A percentile compares a stretch with the other conserved stretches of the same genome.
Conservation (phyloP, 2,888 invertebrate species). For the Encarsia formosa region DNA sequence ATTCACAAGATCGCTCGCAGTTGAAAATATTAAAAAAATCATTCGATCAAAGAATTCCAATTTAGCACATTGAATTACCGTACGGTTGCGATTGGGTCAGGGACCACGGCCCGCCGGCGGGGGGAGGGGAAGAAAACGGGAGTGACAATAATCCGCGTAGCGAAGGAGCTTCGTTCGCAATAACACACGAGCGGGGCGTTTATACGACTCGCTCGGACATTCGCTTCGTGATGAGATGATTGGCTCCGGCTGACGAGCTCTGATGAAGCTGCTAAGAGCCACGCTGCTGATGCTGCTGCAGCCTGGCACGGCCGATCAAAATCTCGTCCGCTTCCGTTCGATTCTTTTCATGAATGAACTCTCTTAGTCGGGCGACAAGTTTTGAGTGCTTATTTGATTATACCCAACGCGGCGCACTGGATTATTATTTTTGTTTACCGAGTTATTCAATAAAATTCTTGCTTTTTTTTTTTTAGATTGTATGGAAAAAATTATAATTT, state of each 20-base stretch:
- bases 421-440: too few relatives aligned
- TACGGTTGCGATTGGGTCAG: background rate
- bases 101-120: background rate
- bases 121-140: background rate
- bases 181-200: too few relatives aligned
- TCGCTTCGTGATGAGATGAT: constrained; percentile 46
- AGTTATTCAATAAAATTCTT: too few relatives aligned
- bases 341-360: constrained; percentile 18
- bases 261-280: constrained; percentile 42
- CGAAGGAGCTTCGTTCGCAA: too few relatives aligned
- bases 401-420: too few relatives aligned
- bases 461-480: too few relatives aligned
- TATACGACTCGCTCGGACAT: too few relatives aligned
- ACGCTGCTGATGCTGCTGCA: constrained; percentile 6
- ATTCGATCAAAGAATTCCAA: too few relatives aligned
- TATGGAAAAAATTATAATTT: too few relatives aligned
- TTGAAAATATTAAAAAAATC: too few relatives aligned
- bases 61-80: too few relatives aligned
- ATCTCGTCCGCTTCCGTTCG: constrained; percentile 27
- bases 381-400: background rate
- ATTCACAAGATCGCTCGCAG: too few relatives aligned
- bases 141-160: background rate
- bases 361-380: background rate
- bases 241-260: constrained; percentile 45
- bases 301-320: constrained; percentile 15